Conservation (phyloP, 1,140 invertebrate species). For the Drosophila kurseongensis region DNA sequence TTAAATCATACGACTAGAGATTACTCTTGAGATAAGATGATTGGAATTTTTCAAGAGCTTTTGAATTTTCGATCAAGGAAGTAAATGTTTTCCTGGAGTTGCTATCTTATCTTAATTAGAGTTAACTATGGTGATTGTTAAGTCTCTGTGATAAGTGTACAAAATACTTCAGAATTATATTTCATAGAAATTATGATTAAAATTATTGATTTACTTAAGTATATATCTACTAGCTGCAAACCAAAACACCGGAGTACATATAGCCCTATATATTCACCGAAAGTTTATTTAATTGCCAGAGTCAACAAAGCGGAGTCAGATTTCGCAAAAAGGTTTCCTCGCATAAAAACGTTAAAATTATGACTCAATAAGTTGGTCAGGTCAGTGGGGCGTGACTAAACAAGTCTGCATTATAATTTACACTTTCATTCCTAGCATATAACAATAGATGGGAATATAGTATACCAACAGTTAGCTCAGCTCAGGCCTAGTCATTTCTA, state of each 20-base stretch:
- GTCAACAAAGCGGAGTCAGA: conserved; percentile 23
- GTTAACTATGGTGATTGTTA: no score
- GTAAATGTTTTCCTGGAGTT: neutral
- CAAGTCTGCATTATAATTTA: conserved; percentile 40
- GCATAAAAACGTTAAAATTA: conserved; percentile 22
- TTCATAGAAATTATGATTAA: no score
- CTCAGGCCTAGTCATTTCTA: conserved; percentile 27
- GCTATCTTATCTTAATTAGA: neutral
- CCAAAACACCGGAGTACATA: neutral
- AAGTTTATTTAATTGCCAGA: conserved; percentile 12
- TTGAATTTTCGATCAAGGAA: neutral
- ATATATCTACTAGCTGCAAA: neutral
- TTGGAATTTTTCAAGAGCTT: conserved; percentile 6
- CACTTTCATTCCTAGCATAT: conserved; percentile 28
- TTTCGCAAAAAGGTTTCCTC: conserved; percentile 37
- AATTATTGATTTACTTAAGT: neutral
- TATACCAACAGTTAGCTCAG: conserved; percentile 1
- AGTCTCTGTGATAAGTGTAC: no score
- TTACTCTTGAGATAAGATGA: conserved; percentile 6
- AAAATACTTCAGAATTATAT: no score
- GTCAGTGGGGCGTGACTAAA: conserved; percentile 47
- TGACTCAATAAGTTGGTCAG: conserved; percentile 46
- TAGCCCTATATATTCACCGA: conserved; percentile 2
- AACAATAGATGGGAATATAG: conserved; percentile 24
- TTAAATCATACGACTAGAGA: neutral